Base-by-base conservation (phyloP, 2,113 vertebrate species). In the Bungarus multicinctus region DNA sequence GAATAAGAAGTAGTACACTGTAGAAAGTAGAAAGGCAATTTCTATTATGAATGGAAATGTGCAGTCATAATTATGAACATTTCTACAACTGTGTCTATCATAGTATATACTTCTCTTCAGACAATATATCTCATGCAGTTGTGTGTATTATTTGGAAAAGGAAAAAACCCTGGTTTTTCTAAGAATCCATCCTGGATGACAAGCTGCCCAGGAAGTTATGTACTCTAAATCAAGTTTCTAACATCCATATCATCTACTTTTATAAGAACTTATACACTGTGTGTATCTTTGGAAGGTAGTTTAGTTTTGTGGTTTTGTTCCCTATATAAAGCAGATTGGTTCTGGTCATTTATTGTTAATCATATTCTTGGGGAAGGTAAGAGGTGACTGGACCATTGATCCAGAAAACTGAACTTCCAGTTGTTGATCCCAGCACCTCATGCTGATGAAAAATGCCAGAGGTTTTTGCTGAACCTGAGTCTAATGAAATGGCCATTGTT, bases 161-260 rank as follows among this genome's bases (percentile, higher is more conserved):
- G 81, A 30, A 85, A 58, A 52, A 39, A 27, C 3, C n/a, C 64
- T 7, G 8, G 69, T 43, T 20, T 25, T 14, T 43, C 16, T 90
- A 43, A 52, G 12, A 93, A 52, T 20, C 43, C 25, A 45, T 53
- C 43, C 54, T 92, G 50, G 39, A 89, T 74, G 90, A 58, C 92
- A 96, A 93, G 94, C 94, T 8, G 89, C 93, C 93, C 94, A 4
- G 57, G 4, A 52, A 57, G 69, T 94, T 94, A 94, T 94, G 85
- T 0, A 89, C 34, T 55, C 12, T 14, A 94, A 91, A 95, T 92
- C 95, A 93, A 93, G 95, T 94, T 89, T 92, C 93, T 60, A 93
- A 90, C 91, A 54, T 88, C 93, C 95, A 60, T 93, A 85, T 92
- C 34, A 25, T 93, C 47, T 88, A 93, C 90, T 92, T 88, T 52